Base-by-base conservation (phyloP, 2,888 invertebrate species). In the Aricia artaxerxes region DNA sequence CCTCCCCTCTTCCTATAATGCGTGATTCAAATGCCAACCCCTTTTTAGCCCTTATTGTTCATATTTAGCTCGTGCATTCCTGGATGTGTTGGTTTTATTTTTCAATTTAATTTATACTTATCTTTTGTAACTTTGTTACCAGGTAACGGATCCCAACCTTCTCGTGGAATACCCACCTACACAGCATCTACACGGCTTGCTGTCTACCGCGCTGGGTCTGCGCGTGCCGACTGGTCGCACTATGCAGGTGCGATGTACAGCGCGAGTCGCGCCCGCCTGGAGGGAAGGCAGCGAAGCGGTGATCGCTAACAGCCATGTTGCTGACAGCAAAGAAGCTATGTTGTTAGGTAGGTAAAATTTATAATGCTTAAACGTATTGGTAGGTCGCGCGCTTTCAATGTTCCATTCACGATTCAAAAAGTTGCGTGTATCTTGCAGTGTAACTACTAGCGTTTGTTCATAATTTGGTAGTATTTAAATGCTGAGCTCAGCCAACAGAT, bases 241-340 rank as follows among this genome's bases (percentile, higher is more conserved):
- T 0, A 92, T 94, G 93, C 92, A 94, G 81, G 94, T 94, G 77
- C 88, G 91, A 0, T 94, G 94, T 80, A 92, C 91, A 0, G 94
- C 94, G 0, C 85, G 93, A 2, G 94, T 94, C 0, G 92, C 94
- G 0, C 93, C 94, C 0, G 90, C 93, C 0, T 94, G 94, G 94
- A 84, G 93, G 76, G 94, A 94, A 85, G 94, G 93, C 81, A 93
- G 94, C 82, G 94, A 94, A 78, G 94, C 94, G 1, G 94, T 94
- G 0, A 91, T 94, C 0, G 94, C 93, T 5, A 93, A 92, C 84
- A 91, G 89, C 81, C 92, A 92, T 81, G 86, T 94, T 0, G 92
- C 93, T 77, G 94, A 94, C 80, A 94, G 94, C 84, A 94, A 94
- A 82, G 94, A 94, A 82, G 94, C 94, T 79, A 93, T 94, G 94